Percentiles rank a stretch among this genome's conserved stretches.
These are phyloP conservation scores for Bolinopsis microptera DNA, from an alignment of 37 sponge, comb jelly and placozoan genomes.

Conservation along the genomic window DNA sequence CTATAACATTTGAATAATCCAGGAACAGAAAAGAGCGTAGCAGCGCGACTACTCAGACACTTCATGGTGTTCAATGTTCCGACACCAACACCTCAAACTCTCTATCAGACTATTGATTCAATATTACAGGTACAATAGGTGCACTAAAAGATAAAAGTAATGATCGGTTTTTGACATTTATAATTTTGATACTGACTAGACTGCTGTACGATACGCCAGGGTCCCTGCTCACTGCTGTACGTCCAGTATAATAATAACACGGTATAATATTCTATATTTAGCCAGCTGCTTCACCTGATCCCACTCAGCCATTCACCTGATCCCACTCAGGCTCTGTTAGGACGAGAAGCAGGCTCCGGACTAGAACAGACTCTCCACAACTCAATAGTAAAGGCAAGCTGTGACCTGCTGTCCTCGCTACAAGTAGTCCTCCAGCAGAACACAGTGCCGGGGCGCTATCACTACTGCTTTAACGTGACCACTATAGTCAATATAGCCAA, in stretches of 20 bases:
- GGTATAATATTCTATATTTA: no score
- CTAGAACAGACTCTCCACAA: slow-evolving; percentile 27
- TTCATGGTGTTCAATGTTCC: slow-evolving; percentile 64
- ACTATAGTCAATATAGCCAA: slow-evolving; percentile 61
- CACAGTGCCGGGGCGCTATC: slow-evolving; percentile 61
- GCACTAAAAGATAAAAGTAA: background rate
- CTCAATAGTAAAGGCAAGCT: slow-evolving; percentile 28
- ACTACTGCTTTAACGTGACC: slow-evolving; percentile 62
- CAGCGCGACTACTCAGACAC: slow-evolving; percentile 41
- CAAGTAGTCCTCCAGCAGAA: slow-evolving; percentile 24
- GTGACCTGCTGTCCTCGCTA: slow-evolving; percentile 37
- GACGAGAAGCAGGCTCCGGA: background rate
- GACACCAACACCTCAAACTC: slow-evolving; percentile 8
- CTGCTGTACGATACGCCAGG: no score
- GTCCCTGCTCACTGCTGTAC: no score
- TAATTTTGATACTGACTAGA: no score
- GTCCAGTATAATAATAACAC: no score
- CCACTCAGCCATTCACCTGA: no score
- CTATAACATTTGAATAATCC: no score
- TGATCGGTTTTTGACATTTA: background rate
- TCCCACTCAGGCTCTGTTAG: slow-evolving; percentile 20
- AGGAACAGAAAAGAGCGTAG: slow-evolving; percentile 37
- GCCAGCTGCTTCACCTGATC: no score
- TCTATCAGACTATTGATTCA: slow-evolving; percentile 36
- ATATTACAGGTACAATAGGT: slow-evolving; percentile 54